Percentiles rank a stretch among this genome's conserved stretches.
Evolutionary conservation across 2,113 vertebrate genomes (phyloP).

Genomic region (Tyrannus savana): DNA sequence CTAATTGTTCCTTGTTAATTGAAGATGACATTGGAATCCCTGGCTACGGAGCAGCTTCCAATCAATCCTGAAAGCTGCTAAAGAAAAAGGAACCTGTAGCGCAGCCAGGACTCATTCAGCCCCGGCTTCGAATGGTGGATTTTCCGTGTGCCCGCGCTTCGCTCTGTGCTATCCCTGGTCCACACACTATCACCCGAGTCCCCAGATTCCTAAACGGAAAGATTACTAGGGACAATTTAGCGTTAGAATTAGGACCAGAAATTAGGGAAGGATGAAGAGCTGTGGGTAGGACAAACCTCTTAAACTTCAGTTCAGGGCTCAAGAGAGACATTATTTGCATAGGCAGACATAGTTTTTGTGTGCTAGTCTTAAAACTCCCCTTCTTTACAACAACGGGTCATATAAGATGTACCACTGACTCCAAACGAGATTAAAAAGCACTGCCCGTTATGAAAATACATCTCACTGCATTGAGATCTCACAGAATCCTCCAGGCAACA

Average conservation of each 20-base stretch:
- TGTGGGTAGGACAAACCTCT: not conserved
- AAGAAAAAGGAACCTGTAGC: slow-evolving; percentile 35
- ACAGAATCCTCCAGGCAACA: not conserved
- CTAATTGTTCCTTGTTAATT: slow-evolving; percentile 96
- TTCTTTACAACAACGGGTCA: not conserved
- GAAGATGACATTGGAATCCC: slow-evolving; percentile 91
- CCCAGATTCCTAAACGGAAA: not conserved
- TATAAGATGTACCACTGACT: not conserved
- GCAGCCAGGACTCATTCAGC: not conserved
- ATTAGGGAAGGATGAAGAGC: not conserved
- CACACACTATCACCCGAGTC: not conserved
- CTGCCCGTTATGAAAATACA: not conserved
- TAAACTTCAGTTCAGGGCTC: not conserved
- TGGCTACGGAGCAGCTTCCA: slow-evolving; percentile 72
- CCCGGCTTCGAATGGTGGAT: not conserved
- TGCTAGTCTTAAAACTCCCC: not conserved
- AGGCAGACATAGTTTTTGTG: not conserved
- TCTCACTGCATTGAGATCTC: not conserved
- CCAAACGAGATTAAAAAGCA: not conserved
- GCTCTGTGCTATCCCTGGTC: not conserved
- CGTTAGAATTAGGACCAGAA: not conserved
- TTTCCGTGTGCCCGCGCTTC: not conserved
- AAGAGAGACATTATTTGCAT: not conserved
- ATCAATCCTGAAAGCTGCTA: slow-evolving; percentile 49
- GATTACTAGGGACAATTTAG: not conserved